These are phyloP conservation scores for Nannoperca australis DNA, from an alignment of 2,797 vertebrate species.

Conservation along the genomic window DNA sequence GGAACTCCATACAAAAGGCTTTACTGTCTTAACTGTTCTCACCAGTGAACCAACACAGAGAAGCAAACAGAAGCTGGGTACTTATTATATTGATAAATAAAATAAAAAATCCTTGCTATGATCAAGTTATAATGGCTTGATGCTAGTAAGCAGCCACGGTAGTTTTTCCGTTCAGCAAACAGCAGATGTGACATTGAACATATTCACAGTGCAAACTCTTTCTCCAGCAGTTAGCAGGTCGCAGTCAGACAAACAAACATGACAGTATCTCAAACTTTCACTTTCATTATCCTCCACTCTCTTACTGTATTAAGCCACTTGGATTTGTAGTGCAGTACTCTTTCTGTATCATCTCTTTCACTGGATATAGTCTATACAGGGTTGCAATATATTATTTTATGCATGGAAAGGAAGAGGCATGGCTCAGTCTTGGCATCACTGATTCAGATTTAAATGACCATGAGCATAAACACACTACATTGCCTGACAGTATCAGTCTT, in stretches of 20 bases:
- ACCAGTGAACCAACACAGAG: constrained; percentile 19
- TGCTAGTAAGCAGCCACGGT: constrained; percentile 36
- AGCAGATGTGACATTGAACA: constrained; percentile 11
- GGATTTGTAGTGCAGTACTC: constrained; percentile 32
- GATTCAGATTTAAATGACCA: constrained; percentile 22
- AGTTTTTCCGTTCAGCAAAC: constrained; percentile 25
- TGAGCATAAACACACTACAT: constrained; percentile 16
- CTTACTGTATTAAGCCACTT: constrained; percentile 35
- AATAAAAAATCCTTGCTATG: constrained; percentile 1
- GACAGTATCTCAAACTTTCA: constrained; percentile 24
- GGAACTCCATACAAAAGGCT: constrained; percentile 40
- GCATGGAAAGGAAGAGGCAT: constrained; percentile 15
- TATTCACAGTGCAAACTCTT: constrained; percentile 55
- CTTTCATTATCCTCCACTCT: not conserved
- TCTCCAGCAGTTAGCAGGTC: constrained; percentile 8
- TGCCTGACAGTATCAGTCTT: constrained; percentile 19
- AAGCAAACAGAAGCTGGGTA: constrained; percentile 34
- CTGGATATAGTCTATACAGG: constrained; percentile 12
- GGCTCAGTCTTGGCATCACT: constrained; percentile 38
- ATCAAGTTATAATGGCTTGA: constrained; percentile 32
- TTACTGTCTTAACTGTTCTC: constrained; percentile 16
- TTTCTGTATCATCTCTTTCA: constrained; percentile 8
- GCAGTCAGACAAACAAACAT: constrained; percentile 17
- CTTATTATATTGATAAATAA: not conserved
- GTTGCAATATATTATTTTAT: constrained; percentile 18